Evolutionary conservation across 2,797 vertebrate species (phyloP).

Genomic region (Emys orbicularis): DNA sequence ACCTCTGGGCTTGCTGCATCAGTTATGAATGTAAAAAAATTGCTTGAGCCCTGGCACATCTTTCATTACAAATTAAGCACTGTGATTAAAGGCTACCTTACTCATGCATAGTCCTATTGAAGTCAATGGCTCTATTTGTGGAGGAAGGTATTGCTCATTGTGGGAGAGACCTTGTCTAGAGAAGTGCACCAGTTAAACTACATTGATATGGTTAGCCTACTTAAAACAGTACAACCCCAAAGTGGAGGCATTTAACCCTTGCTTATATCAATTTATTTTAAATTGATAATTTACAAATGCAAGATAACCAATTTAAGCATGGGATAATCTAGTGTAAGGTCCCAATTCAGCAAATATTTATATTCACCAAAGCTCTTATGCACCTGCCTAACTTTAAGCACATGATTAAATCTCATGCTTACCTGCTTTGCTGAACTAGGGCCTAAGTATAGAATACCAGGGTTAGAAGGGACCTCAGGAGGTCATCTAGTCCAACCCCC

Average conservation of each 20-base stretch:
- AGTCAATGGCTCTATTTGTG: background rate
- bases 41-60: too few relatives aligned
- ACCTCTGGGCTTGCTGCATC: too few relatives aligned
- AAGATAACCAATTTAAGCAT: background rate
- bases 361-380: background rate
- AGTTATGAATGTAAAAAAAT: too few relatives aligned
- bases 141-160: background rate
- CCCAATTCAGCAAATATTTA: background rate
- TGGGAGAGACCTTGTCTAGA: background rate
- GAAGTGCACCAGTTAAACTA: background rate
- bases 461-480: too few relatives aligned
- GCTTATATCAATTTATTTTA: background rate
- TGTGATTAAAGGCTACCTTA: background rate
- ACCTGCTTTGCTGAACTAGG: background rate
- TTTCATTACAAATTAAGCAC: too few relatives aligned
- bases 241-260: background rate
- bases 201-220: background rate
- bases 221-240: background rate
- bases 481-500: too few relatives aligned
- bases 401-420: background rate
- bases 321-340: background rate
- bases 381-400: background rate
- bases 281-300: background rate
- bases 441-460: background rate
- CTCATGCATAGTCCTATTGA: background rate